These are phyloP conservation scores for Turdus rufiventris DNA, from an alignment of 2,113 vertebrate species.

Conservation along the genomic window DNA sequence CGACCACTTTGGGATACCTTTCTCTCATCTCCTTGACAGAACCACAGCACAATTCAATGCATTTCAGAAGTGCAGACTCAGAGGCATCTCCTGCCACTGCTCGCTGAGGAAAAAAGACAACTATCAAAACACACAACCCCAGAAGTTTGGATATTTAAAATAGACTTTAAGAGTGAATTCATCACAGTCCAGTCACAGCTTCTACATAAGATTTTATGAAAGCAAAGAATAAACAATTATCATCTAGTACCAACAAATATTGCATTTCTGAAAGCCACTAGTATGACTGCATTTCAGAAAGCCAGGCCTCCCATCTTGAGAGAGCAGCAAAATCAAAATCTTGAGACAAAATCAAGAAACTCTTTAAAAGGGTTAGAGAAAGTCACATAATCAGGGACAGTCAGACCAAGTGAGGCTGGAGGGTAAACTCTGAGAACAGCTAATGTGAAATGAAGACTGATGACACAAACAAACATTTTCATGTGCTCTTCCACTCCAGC, in stretches of 20 bases:
- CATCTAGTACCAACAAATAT: neutral
- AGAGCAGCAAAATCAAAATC: neutral
- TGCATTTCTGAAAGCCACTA: neutral
- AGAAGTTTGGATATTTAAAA: neutral
- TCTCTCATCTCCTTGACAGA: conserved; percentile 80
- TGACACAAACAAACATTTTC: neutral
- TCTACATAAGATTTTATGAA: neutral
- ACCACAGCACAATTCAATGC: conserved; percentile 80
- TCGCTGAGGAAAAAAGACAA: conserved; percentile 59
- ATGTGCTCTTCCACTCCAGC: neutral
- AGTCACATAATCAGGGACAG: neutral
- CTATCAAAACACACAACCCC: neutral
- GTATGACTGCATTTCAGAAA: neutral
- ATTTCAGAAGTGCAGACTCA: conserved; percentile 80
- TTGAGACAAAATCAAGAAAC: neutral
- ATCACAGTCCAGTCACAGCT: neutral
- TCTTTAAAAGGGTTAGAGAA: neutral
- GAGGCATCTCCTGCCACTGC: conserved; percentile 79
- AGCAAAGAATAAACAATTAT: neutral
- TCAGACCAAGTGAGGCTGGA: neutral
- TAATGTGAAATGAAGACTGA: neutral
- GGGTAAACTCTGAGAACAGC: neutral
- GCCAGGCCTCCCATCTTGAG: neutral
- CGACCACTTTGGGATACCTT: conserved; percentile 75
- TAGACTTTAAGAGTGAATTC: neutral